Base-by-base conservation (phyloP, 2,888 invertebrate genomes). In the Aromia moschata region DNA sequence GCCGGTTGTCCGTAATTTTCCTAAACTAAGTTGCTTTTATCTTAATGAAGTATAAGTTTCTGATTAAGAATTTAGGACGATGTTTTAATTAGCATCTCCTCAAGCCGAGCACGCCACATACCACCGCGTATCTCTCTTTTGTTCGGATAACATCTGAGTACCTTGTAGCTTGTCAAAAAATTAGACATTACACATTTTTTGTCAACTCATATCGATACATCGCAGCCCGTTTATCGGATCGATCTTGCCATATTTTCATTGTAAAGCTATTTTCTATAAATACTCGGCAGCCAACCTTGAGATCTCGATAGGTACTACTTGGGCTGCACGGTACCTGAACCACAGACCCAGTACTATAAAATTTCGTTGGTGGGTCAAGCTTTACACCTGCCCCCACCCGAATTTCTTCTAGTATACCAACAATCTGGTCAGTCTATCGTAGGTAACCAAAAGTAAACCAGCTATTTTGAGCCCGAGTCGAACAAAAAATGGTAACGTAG, bases 311-410 rank as follows among this genome's bases (percentile, higher is more conserved):
- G 41, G 56, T 49, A 41, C 43, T 49, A 43, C 43, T 31, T 33
- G 14, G 49, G 49, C 20, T 16, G 41, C 41, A 15, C 46, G 12
- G 33, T 41, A 33, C 47, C 30, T 36, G 56, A 43, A 43, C 57
- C 60, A 61, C 45, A 61, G 55, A 61, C 64, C 64, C 55, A 64
- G 61, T 61, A 55, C 64, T 52, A 52, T 38, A 56, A 61, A 58
- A 52, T 64, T 61, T 64, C 55, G 63, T 63, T 54, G 64, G 64
- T 64, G 64, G 64, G 64, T 64, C 64, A 64, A 53, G 46, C 57
- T 52, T 43, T 41, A 43, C 63, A 58, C 63, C 52, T 46, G 56
- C 51, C 60, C 62, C 64, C 61, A 55, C 61, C 47, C 57, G 44
- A 58, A 64, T 56, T 61, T 64, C 60, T 61, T 58, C 64, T 61